These are phyloP conservation scores for Drepanosiphum platanoidis DNA, from an alignment of 2,888 invertebrate genomes.

Conservation along the genomic window DNA sequence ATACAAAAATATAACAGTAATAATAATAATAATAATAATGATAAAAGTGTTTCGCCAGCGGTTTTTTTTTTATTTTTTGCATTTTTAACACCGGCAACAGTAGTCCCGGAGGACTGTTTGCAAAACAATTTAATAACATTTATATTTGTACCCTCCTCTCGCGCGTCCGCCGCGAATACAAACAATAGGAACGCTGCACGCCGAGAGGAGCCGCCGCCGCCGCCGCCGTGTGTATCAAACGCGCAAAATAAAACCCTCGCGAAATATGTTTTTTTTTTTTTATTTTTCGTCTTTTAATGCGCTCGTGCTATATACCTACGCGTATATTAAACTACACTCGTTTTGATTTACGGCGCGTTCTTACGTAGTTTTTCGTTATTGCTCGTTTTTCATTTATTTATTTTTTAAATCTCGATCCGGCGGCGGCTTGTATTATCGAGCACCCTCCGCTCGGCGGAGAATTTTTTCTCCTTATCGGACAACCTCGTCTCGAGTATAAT, in stretches of 20 bases:
- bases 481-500: constrained; percentile 16
- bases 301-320: neutral
- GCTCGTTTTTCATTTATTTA: neutral
- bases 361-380: neutral
- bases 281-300: neutral
- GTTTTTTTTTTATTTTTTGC: constrained; percentile 34
- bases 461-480: neutral
- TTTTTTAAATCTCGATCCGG: neutral
- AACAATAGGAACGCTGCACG: constrained; percentile 35
- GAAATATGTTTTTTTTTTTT: constrained; percentile 47
- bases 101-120: constrained; percentile 59
- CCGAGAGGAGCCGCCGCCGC: neutral
- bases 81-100: constrained; percentile 61
- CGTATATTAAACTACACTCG: neutral
- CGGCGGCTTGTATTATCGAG: too few relatives aligned
- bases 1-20: constrained; percentile 6
- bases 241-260: neutral
- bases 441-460: neutral
- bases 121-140: constrained; percentile 62
- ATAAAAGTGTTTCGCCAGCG: constrained; percentile 24
- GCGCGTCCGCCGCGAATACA: neutral
- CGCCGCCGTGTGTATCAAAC: constrained; percentile 14
- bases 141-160: constrained; percentile 22
- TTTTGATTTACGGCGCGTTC: constrained; percentile 19
- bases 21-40: constrained; percentile 27